A percentile compares a stretch with the other conserved stretches of the same genome.
Evolutionary conservation across 2,888 invertebrate species (phyloP).

Genomic region (Chrysolina oricalcia): DNA sequence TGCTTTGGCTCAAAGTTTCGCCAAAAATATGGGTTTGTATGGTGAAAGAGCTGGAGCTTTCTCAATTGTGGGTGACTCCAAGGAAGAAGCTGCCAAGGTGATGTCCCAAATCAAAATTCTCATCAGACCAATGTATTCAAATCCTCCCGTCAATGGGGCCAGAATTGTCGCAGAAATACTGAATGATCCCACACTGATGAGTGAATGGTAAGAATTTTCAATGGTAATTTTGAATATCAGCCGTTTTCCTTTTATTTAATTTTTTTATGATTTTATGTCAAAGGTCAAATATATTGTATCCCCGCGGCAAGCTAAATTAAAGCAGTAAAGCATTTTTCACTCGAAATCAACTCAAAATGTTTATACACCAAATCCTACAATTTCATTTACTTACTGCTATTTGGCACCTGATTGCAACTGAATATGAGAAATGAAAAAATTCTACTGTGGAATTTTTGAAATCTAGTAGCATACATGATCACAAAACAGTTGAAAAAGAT

Average conservation of each 20-base stretch:
- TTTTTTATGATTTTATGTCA: not conserved
- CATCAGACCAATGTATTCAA: constrained; percentile 96
- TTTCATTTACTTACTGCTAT: too few relatives aligned
- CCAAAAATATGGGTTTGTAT: constrained; percentile 96
- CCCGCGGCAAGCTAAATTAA: too few relatives aligned
- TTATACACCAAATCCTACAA: too few relatives aligned
- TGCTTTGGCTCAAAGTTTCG: constrained; percentile 93
- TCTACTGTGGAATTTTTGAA: too few relatives aligned
- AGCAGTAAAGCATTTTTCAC: too few relatives aligned
- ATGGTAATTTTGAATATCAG: not conserved
- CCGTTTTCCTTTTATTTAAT: not conserved
- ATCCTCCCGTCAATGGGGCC: constrained; percentile 96
- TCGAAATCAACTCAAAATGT: too few relatives aligned
- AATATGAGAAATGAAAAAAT: too few relatives aligned
- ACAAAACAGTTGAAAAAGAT: too few relatives aligned
- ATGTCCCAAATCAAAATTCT: constrained; percentile 97
- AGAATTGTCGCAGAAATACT: constrained; percentile 92
- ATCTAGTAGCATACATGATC: too few relatives aligned
- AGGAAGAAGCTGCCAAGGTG: constrained; percentile 87
- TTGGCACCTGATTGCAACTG: too few relatives aligned
- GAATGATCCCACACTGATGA: constrained; percentile 78
- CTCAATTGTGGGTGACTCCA: constrained; percentile 81
- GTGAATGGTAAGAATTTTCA: constrained; percentile 78
- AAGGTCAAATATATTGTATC: too few relatives aligned
- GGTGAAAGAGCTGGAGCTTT: constrained; percentile 97